Conservation (phyloP, 2,113 vertebrate species). For the Cinclus mexicanus region DNA sequence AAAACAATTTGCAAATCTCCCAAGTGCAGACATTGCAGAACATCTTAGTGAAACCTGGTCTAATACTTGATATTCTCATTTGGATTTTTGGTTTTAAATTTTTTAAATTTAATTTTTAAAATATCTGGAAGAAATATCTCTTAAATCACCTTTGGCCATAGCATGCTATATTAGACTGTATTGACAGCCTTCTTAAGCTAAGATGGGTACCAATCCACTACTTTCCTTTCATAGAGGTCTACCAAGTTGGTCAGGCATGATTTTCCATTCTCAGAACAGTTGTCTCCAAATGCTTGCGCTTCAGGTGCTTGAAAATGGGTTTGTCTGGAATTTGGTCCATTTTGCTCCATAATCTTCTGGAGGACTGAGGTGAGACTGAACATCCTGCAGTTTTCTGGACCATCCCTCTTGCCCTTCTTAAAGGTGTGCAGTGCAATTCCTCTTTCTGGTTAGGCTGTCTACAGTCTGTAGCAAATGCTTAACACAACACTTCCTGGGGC, state of each 20-base stretch:
- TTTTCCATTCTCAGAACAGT: background rate
- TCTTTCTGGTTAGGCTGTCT: background rate
- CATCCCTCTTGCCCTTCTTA: background rate
- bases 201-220: background rate
- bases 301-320: background rate
- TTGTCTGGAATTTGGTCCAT: background rate
- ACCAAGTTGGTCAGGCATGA: background rate
- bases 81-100: background rate
- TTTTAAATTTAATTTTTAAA: too few species aligned
- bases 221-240: background rate
- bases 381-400: background rate
- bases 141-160: background rate
- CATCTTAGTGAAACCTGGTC: background rate
- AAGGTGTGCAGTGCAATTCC: background rate
- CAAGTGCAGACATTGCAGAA: background rate
- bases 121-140: background rate
- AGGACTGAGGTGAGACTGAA: background rate
- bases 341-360: background rate
- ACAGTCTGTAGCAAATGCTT: background rate
- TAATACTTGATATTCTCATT: background rate
- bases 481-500: background rate
- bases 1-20: background rate
- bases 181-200: background rate
- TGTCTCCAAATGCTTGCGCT: background rate
- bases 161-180: background rate